Percentiles rank a stretch among this genome's conserved stretches.
These are phyloP conservation scores for Idris sp. DNA, from an alignment of 1,140 invertebrate species.

Conservation along the genomic window DNA sequence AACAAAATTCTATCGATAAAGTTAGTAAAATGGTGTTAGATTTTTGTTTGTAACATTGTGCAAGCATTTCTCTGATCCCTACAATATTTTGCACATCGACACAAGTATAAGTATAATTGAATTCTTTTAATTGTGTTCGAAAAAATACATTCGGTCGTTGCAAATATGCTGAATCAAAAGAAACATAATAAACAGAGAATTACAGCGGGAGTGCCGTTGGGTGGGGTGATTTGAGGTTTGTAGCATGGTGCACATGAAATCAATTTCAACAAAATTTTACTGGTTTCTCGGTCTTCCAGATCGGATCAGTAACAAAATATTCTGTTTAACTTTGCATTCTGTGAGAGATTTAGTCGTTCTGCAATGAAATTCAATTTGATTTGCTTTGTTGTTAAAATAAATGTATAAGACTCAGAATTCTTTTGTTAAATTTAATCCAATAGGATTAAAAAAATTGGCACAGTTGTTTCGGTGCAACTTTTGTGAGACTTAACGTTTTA, in stretches of 20 bases:
- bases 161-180: constrained; percentile 29
- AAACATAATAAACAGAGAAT: constrained; percentile 33
- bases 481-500: too few species aligned
- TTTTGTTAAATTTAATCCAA: too few species aligned
- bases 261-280: constrained; percentile 6
- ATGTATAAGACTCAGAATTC: too few species aligned
- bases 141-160: constrained; percentile 2
- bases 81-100: constrained; percentile 19
- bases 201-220: constrained; percentile 2
- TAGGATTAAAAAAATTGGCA: too few species aligned
- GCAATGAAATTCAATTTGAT: too few species aligned
- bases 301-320: constrained; percentile 6
- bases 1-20: constrained; percentile 21
- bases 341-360: neutral
- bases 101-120: constrained; percentile 12
- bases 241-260: constrained; percentile 5
- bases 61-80: constrained; percentile 22
- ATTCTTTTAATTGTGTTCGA: constrained; percentile 26
- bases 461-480: too few species aligned
- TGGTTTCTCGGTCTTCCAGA: constrained; percentile 6
- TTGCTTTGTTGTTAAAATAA: too few species aligned
- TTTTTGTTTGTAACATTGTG: constrained; percentile 6
- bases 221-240: constrained; percentile 42
- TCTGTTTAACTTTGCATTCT: neutral
- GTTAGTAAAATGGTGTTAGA: neutral